Conservation (phyloP, 1,140 invertebrate species). For the Lithobius niger region DNA sequence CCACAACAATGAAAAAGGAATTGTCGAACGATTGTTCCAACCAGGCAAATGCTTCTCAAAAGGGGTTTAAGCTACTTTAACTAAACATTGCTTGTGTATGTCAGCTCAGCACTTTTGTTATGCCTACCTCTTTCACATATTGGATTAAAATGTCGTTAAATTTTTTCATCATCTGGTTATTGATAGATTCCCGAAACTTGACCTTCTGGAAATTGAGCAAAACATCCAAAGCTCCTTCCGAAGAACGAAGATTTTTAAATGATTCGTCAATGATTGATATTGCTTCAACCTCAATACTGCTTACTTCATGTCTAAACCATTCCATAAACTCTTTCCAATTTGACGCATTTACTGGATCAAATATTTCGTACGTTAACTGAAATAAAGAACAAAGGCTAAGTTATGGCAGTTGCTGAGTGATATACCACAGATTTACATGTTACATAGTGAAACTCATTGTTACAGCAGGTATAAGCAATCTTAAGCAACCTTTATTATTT, state of each 20-base stretch:
- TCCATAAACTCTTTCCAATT: conserved; percentile 69
- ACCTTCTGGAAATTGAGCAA: conserved; percentile 64
- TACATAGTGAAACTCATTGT: no score
- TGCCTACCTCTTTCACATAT: conserved; percentile 65
- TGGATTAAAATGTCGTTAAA: conserved; percentile 72
- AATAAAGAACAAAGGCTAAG: not conserved
- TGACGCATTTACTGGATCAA: conserved; percentile 53
- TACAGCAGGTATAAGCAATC: no score
- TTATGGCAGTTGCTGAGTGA: no score
- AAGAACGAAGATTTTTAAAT: conserved; percentile 60
- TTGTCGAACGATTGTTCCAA: no score
- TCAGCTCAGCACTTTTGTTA: no score
- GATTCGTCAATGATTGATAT: conserved; percentile 71
- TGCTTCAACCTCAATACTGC: conserved; percentile 60
- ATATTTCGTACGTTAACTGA: conserved; percentile 64
- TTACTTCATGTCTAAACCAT: conserved; percentile 57
- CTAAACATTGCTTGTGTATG: no score
- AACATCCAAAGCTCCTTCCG: conserved; percentile 62
- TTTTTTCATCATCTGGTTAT: conserved; percentile 55
- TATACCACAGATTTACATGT: no score
- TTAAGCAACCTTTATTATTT: no score
- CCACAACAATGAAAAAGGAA: no score
- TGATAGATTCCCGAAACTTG: conserved; percentile 54
- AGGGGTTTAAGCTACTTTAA: no score
- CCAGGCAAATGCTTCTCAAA: no score